phyloP scores from a whole-genome alignment of 2,113 vertebrate genomes.

The Dipodomys spectabilis region DNA sequence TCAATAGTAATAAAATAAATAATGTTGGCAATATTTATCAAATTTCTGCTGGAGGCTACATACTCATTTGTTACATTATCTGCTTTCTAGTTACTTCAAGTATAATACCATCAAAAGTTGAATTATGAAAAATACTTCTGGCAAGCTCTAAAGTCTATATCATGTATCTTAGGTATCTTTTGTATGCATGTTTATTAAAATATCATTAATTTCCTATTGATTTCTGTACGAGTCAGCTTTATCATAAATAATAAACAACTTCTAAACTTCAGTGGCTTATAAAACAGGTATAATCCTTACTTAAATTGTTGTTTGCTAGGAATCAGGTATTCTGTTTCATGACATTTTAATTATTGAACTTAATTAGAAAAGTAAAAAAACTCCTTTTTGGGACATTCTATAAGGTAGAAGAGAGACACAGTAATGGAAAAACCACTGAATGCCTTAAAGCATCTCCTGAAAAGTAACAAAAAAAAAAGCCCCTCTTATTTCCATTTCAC shows the following conservation, averaged over 20 bases:
- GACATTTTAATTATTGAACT: not conserved
- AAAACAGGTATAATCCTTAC: not conserved
- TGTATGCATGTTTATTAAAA: not conserved
- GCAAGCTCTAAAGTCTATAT: not conserved
- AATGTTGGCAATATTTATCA: not conserved
- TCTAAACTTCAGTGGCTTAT: not conserved
- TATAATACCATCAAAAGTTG: not conserved
- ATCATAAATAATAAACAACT: not conserved
- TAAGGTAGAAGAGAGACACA: not conserved
- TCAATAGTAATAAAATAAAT: not conserved
- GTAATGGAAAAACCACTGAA: not conserved
- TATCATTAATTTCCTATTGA: not conserved
- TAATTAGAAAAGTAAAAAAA: not conserved
- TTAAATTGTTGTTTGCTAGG: not conserved
- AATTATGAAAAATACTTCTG: not conserved
- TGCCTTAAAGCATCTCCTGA: not conserved
- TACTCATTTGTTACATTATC: not conserved
- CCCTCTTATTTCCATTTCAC: not conserved
- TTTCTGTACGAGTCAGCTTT: not conserved
- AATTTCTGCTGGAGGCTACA: conserved; percentile 13
- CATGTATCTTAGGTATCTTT: not conserved
- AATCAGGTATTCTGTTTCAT: not conserved
- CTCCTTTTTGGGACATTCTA: not conserved
- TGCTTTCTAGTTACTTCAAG: not conserved
- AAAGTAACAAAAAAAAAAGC: not conserved